Evolutionary conservation across 1,140 invertebrate species (phyloP).

Genomic region (Vanessa atalanta): DNA sequence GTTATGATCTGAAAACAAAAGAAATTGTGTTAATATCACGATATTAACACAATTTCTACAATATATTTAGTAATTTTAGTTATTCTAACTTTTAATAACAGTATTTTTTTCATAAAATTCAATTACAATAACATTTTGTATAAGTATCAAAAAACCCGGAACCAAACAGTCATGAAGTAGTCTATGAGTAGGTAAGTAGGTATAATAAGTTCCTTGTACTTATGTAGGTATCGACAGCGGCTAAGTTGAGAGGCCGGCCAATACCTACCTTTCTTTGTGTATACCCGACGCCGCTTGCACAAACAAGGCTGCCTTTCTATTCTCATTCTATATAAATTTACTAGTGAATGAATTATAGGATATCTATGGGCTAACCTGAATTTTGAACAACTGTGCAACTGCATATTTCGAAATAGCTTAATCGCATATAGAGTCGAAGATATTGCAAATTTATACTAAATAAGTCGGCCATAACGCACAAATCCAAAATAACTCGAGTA

Average conservation of each 20-base stretch:
- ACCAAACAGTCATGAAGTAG: background rate
- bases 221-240: slow-evolving; percentile 8
- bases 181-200: background rate
- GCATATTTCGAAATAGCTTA: slow-evolving; percentile 33
- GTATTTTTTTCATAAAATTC: too few relatives aligned
- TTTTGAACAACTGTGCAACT: slow-evolving; percentile 33
- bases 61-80: too few relatives aligned
- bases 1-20: too few relatives aligned
- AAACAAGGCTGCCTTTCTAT: slow-evolving; percentile 52
- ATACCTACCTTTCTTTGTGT: slow-evolving; percentile 50
- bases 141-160: slow-evolving; percentile 10
- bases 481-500: slow-evolving; percentile 22
- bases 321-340: slow-evolving; percentile 46
- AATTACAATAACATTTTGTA: background rate
- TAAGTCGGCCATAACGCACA: slow-evolving; percentile 7
- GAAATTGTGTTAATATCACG: too few relatives aligned
- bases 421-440: slow-evolving; percentile 12
- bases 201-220: slow-evolving; percentile 12
- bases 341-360: slow-evolving; percentile 40
- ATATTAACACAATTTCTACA: too few relatives aligned
- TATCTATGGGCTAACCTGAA: slow-evolving; percentile 34
- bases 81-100: too few relatives aligned
- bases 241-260: slow-evolving; percentile 29
- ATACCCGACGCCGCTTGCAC: slow-evolving; percentile 37
- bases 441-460: slow-evolving; percentile 19